Evolutionary conservation across 2,113 vertebrate species (phyloP), one percentile per base, ranked within the genome.

Genomic region (Naja naja): DNA sequence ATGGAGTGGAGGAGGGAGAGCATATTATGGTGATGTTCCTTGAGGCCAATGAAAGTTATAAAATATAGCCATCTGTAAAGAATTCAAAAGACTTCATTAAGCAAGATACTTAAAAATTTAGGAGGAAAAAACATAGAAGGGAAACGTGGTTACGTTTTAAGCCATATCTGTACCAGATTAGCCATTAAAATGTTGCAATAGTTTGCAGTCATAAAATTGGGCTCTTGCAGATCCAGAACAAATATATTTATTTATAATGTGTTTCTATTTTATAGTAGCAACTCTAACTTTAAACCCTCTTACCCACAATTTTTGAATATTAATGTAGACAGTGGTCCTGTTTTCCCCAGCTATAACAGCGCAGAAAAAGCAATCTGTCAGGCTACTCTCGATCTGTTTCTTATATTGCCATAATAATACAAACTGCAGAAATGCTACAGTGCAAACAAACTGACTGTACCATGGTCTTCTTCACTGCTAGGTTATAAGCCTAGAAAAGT

Each of bases 321-420:
- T 87, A 45, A 30, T 27, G 27, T 93, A 30, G 2, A 93, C 64
- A 5, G 43, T 91, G 92, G 2, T 93, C 91, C 90, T 85, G 25
- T 1, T 91, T 81, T 58, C 20, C 47, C 89, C 88, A 88, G 6
- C 49, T 3, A 30, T 49, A 92, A 64, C 27, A 92, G 11, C 74
- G 20, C 93, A 89, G 16, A 94, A 91, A 74, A 93, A 94, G 94
- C 89, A 92, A 94, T 16, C 39, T 91, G 49, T 90, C 94, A 89
- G 85, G 93, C 89, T 43, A 87, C 74, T 95, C 49, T 23, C 7
- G n/a, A 93, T 92, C 93, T 97, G 94, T 93, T 94, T 90, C 18
- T 96, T 95, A 95, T 93, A 94, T 95, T 91, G 58, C 69, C 95
- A 94, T 92, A 25, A 93, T 2, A 90, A 69, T n/a, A n/a, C 27